Percentiles rank a stretch among this genome's conserved stretches.
phyloP scores from a whole-genome alignment of 2,113 vertebrate genomes.

The Oryzias celebensis region DNA sequence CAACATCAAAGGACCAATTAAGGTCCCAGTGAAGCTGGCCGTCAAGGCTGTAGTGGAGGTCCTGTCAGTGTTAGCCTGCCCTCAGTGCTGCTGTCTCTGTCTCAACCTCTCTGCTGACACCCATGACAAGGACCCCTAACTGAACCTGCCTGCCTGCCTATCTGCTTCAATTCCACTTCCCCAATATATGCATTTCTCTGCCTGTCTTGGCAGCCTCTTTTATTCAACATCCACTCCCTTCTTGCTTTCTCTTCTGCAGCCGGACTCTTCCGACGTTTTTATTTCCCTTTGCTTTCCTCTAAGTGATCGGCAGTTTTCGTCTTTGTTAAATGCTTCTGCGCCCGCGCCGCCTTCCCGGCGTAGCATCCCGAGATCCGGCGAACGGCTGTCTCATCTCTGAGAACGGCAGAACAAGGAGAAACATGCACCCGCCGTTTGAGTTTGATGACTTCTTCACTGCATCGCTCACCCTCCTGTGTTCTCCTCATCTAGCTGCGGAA shows the following conservation, averaged over 20 bases:
- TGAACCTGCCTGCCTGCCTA: slow-evolving; percentile 66
- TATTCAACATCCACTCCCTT: neutral
- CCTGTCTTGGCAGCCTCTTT: slow-evolving; percentile 47
- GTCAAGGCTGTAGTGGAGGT: slow-evolving; percentile 77
- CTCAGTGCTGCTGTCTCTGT: slow-evolving; percentile 68
- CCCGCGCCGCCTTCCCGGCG: slow-evolving; percentile 62
- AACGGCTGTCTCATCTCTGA: slow-evolving; percentile 73
- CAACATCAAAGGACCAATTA: slow-evolving; percentile 99
- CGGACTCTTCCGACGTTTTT: slow-evolving; percentile 21
- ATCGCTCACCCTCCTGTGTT: slow-evolving; percentile 80
- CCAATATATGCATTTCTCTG: slow-evolving; percentile 62
- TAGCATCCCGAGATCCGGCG: slow-evolving; percentile 81
- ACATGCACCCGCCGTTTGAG: slow-evolving; percentile 25
- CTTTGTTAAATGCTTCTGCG: slow-evolving; percentile 85
- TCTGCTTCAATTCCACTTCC: slow-evolving; percentile 65
- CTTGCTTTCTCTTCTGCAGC: slow-evolving; percentile 25
- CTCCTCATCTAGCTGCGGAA: slow-evolving; percentile 83
- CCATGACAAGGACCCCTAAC: slow-evolving; percentile 66
- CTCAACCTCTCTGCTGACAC: slow-evolving; percentile 63
- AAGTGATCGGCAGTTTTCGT: slow-evolving; percentile 55
- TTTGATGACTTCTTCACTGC: slow-evolving; percentile 83
- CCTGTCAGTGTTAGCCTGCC: slow-evolving; percentile 69
- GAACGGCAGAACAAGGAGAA: slow-evolving; percentile 63
- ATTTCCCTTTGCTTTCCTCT: slow-evolving; percentile 45
- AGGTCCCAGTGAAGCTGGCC: slow-evolving; percentile 87